Base-by-base conservation (phyloP, 2,797 vertebrate genomes). In the Sylvilagus floridanus region DNA sequence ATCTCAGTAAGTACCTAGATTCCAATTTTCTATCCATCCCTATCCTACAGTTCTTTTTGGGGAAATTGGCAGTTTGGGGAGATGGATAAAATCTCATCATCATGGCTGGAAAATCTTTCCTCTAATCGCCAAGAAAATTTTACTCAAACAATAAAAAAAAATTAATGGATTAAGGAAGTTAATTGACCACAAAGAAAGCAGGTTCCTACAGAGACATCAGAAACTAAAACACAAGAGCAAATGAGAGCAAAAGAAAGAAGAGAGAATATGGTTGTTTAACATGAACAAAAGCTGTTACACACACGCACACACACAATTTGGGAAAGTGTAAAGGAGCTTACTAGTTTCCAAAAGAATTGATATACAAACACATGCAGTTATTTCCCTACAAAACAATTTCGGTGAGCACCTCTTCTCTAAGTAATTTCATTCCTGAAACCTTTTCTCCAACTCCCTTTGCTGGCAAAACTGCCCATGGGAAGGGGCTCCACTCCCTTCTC, bases 81-180 rank as follows among this genome's bases (percentile, higher is more conserved):
- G 2, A 9, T 65, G 37, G 32, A 78, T 94, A 84, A 94, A 94
- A 88, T 90, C 50, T 93, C 84, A 88, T 57, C 2, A 66, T 21
- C 35, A 71, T 19, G 12, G 28, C 16, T 85, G 19, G 13, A 86
- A 94, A 81, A 65, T 11, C 5, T 92, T 90, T 47, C 21, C 28
- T 52, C n/a, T 88, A 54, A 82, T 95, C 52, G 68, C 60, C 42
- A 87, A 77, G n/a, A 90, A 83, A 90, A 82, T 84, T 52, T 57
- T 93, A 76, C 37, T 78, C 72, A 96, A 91, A 50, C 5, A 81
- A 21, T 79, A 76, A 79, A 63, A 75, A 92, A 82, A n/a, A 7
- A 62, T 54, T 28, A 88, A 78, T 52, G 21, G 5, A 65, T 83
- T 62, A 87, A 94, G 9, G 28, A 11, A 50, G 69, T 14, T 77